Evolutionary conservation across 2,888 invertebrate genomes (phyloP), one percentile per base, ranked within the genome.

Genomic region (Sinodicranocentrus sp.): DNA sequence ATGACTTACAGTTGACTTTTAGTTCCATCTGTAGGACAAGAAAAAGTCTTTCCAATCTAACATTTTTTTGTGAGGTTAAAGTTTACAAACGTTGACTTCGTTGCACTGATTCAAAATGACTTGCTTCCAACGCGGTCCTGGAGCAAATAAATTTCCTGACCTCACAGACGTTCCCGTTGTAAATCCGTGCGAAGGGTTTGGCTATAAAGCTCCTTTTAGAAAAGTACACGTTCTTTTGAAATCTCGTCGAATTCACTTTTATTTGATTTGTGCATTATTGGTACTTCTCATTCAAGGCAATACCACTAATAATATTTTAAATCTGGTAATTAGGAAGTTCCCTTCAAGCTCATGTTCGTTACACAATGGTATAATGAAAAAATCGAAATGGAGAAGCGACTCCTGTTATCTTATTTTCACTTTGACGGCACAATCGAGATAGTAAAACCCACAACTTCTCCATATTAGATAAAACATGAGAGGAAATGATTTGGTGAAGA

Each of bases 351-450:
- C 10, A 59, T 78, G 13, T 86, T 86, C 44, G 48, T 86, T 57
- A 67, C 73, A 0, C 72, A 80, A 48, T 86, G 86, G 86, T 86
- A 86, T 59, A 68, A 77, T 2, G 85, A 84, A 54, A 83, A 80
- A 19, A 10, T 33, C 13, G 86, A 86, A 65, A 59, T 73, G 2
- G 82, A 86, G 54, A 86, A 86, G 23, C 54, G 67, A 15, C 67
- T 86, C 19, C 5, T 86, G 3, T 57, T 86, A 0, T 75, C 73
- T 1, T 86, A 86, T 54, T 85, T 73, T 61, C 72, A 86, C 52
- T 84, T 72, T 57, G 85, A 86, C 77, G 86, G 80, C 13, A 86
- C 84, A 1, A 73, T 85, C 26, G 86, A 86, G 52, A 23, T 86
- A 71, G 86, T 84, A 72, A 23, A 43, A 23, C 8, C 10, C 39